Base-by-base conservation (phyloP, 2,797 vertebrate species). In the Echiichthys vipera region DNA sequence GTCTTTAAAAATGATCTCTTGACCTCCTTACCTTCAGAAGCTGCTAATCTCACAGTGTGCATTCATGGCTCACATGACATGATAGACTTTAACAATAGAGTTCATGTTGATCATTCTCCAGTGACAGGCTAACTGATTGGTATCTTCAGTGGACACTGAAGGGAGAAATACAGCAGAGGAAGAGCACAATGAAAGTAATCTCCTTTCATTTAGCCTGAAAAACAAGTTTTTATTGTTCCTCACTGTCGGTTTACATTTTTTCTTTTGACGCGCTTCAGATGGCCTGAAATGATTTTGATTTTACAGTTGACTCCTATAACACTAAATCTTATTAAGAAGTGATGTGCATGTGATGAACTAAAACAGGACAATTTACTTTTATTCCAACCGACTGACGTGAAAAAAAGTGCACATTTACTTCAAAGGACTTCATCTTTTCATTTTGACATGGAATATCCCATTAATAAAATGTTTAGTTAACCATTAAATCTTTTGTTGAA, bases 31-130 rank as follows among this genome's bases (percentile, higher is more conserved):
- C 15, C 39, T 20, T 25, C 15, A 30, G 7, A 40, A 20, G 1
- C 12, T n/a, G 5, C 20, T 7, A 37, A 17, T 25, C 25, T 42
- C 18, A 42, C 3, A 5, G 4, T n/a, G 18, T 5, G 20, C 9
- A 30, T 20, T 11, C 22, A 18, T 7, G n/a, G 27, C 13, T 2
- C 0, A 5, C 7, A 27, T 47, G 4, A 18, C 7, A 14, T 25
- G 20, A 39, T 55, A 39, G 0, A 11, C 29, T 15, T 37, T 24
- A 1, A 57, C 7, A 37, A 37, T 0, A 10, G 12, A 34, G 4
- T n/a, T 14, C 43, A 81, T 69, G 2, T 24, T 27, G 3, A 5
- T 43, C 43, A 61, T 61, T 70, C 43, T 43, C 25, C n/a, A 36
- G 25, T 56, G 64, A 67, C 53, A 49, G 24, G 6, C 15, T 14